Evolutionary conservation across 2,113 vertebrate species (phyloP), one percentile per base, ranked within the genome.

Genomic region (Peromyscus leucopus): DNA sequence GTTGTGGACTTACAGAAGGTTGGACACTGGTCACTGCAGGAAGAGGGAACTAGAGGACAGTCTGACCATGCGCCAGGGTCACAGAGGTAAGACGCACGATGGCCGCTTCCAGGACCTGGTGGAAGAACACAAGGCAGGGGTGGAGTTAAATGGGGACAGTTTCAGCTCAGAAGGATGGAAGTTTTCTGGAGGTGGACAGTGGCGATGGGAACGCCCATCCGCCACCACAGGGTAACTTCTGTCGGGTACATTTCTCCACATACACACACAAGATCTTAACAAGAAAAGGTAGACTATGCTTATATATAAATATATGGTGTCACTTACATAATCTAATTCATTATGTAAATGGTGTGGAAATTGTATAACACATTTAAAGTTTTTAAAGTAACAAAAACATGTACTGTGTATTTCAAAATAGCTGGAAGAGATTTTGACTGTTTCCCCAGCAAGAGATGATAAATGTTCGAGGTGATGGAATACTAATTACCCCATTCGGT

Each of bases 381-480:
- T 93, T 78, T 57, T 42, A 79, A 91, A 91, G 83, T 84, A 75
- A 94, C 67, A 92, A 71, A 87, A 69, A 71, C 55, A 55, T 42
- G 39, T 12, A 84, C 80, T 69, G 11, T 69, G 24, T 72, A 42
- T 80, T 63, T 87, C 51, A 61, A 92, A 55, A 80, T 72, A 92
- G 57, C 42, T 63, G n/a, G 59, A 74, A 72, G 69, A 46, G 71
- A 72, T 63, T 63, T 80, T 63, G 74, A 61, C 31, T 63, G 74
- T 72, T 51, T 76, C 22, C 16, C 83, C 65, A 63, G 63, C 39
- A 51, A 95, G 89, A 72, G 85, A 86, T 3, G 17, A 17, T 42
- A 39, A 22, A 78, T 17, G n/a, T 26, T 28, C 36, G 74, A 76
- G 71, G 69, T 59, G 28, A 46, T 28, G 42, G 83, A 65, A 51